Percentiles rank a stretch among this genome's conserved stretches.
Evolutionary conservation across 2,888 invertebrate species (phyloP).

Genomic region (Ditylenchus weischeri): DNA sequence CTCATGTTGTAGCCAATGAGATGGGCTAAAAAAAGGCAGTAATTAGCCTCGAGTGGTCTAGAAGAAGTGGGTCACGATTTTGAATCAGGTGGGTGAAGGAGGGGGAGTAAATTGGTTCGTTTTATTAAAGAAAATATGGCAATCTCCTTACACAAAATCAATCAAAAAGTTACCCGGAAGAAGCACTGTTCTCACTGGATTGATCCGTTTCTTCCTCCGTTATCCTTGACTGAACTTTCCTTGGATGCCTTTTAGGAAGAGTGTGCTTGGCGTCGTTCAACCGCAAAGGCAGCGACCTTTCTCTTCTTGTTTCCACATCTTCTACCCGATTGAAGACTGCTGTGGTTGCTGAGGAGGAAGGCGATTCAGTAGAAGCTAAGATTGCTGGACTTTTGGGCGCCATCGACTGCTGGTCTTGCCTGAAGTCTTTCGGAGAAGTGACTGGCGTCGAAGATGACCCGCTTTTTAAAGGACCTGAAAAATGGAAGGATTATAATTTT

Average conservation of each 20-base stretch:
- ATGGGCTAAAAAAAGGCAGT: no score
- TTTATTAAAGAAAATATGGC: no score
- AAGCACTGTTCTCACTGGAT: constrained; percentile 1
- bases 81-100: no score
- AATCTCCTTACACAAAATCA: neutral
- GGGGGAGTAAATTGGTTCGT: no score
- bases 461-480: constrained; percentile 14
- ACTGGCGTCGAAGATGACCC: constrained; percentile 5
- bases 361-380: neutral
- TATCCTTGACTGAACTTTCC: no score
- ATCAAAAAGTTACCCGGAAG: neutral
- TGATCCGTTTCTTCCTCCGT: constrained; percentile 9
- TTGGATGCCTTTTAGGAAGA: no score
- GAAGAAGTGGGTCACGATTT: no score
- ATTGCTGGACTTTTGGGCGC: neutral
- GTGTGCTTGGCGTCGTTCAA: neutral
- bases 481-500: neutral
- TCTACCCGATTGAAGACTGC: constrained; percentile 2
- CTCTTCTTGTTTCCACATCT: neutral
- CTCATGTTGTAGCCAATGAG: no score
- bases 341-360: neutral
- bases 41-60: no score
- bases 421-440: constrained; percentile 1
- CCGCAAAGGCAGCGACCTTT: neutral
- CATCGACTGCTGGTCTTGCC: neutral